These are phyloP conservation scores for Elaeidobius kamerunicus DNA, from an alignment of 2,888 invertebrate genomes.

Conservation along the genomic window DNA sequence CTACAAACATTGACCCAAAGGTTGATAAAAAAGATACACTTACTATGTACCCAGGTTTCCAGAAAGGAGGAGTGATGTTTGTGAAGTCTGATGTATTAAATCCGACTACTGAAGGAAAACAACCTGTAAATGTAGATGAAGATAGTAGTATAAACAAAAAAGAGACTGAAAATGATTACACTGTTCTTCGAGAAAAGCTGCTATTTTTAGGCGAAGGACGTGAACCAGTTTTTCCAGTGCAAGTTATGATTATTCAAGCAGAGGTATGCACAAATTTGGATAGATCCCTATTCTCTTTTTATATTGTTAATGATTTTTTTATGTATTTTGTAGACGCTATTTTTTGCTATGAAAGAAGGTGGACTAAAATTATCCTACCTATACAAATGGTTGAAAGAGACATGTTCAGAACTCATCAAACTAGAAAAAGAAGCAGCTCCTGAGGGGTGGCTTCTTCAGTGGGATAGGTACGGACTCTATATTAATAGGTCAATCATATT, in stretches of 20 bases:
- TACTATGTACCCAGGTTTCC: conserved; percentile 41
- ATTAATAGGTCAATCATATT: conserved; percentile 14
- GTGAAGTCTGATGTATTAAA: conserved; percentile 40
- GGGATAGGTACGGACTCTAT: conserved; percentile 66
- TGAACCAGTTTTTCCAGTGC: conserved; percentile 55
- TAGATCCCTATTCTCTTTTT: no score
- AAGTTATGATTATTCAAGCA: conserved; percentile 59
- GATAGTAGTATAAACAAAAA: conserved; percentile 25
- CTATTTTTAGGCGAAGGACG: conserved; percentile 58
- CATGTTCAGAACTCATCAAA: conserved; percentile 57
- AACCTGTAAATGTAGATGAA: conserved; percentile 19
- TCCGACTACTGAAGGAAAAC: conserved; percentile 26
- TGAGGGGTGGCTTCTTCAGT: conserved; percentile 65
- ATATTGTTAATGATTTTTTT: no score
- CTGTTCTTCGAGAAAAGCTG: conserved; percentile 56
- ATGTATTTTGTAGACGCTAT: conserved; percentile 55
- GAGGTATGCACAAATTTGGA: conserved; percentile 53
- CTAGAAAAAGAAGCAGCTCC: conserved; percentile 66
- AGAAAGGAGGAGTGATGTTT: conserved; percentile 48
- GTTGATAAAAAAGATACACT: background rate
- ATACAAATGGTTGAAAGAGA: conserved; percentile 58
- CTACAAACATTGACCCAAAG: conserved; percentile 2
- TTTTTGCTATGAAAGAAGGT: conserved; percentile 60
- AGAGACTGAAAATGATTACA: conserved; percentile 48
- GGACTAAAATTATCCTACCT: conserved; percentile 59